Conservation (phyloP, 2,113 vertebrate genomes). For the Otis tarda region DNA sequence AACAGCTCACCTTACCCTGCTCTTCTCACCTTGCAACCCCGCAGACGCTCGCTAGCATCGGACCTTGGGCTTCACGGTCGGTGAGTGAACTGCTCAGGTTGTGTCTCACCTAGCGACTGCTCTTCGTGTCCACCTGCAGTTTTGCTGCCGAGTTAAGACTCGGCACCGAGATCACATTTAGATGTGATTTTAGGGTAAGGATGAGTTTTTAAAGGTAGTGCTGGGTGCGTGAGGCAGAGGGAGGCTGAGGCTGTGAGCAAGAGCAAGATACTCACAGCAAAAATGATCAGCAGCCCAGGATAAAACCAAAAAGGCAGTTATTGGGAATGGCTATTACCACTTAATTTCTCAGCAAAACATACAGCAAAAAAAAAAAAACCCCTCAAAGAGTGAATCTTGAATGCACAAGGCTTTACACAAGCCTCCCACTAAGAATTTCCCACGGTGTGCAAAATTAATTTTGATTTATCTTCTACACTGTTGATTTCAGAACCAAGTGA, state of each 20-base stretch:
- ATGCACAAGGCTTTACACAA: background rate
- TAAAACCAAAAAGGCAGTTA: background rate
- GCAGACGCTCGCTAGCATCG: accelerated
- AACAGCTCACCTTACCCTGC: background rate
- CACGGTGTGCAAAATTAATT: background rate
- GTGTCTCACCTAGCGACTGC: accelerated
- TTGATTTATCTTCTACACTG: background rate
- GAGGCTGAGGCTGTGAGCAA: background rate
- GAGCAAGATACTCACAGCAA: background rate
- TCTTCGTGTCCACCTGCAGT: accelerated
- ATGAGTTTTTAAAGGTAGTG: background rate
- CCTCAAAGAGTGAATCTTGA: background rate
- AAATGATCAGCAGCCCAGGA: background rate
- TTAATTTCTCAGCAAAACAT: background rate
- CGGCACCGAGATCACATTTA: background rate
- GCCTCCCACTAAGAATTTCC: background rate
- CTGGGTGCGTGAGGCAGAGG: background rate
- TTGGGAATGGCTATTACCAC: background rate
- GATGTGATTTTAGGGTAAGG: background rate
- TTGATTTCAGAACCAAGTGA: background rate
- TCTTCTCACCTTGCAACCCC: background rate
- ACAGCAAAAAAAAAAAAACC: background rate
- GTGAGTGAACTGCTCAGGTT: accelerated
- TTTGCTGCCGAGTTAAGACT: background rate
- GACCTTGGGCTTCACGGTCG: accelerated